Base-by-base conservation (phyloP, 2,888 invertebrate species). In the Cremastinae sp. region DNA sequence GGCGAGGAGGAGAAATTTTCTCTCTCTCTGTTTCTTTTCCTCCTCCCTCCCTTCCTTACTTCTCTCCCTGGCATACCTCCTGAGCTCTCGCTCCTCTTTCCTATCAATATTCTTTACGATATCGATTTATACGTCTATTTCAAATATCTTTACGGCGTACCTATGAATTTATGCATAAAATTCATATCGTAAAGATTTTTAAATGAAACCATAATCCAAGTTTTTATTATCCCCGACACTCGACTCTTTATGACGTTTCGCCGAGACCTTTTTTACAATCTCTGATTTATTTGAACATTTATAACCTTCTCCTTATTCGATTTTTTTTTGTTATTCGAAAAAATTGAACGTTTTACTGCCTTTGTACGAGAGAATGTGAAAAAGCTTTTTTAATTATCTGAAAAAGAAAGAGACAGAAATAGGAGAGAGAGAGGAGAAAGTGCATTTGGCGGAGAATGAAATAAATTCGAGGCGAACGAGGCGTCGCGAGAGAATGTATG, bases 11-110 rank as follows among this genome's bases (percentile, higher is more conserved):
- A 59, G 36, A 53, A 14, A 14, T 36, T 62, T 56, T 45, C 68
- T 34, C 62, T 45, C 72, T 20, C 66, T n/a, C 36, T 47, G 14
- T 45, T 12, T 45, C 66, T 72, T 71, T n/a, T 74, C 61, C 61
- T 43, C 68, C 53, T 58, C 34, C 43, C 53, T 5, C 18, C 36
- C 8, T 66, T 22, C 0, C 28, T 45, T n/a, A n/a, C 28, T 14
- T 68, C 62, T 47, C 53, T 41, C 65, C 28, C 18, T 51, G 62
- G 49, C 69, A 36, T 61, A 36, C 34, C 34, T 9, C 58, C 53
- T 61, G 53, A 53, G 54, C 61, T 51, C 38, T 1, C 16, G 18
- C 51, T 10, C 16, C 22, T 12, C n/a, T 28, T 14, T 28, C 12
- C 51, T 18, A n/a, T 51, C 9, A 22, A 20, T 51, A 20, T n/a